These are phyloP conservation scores for Lophura swinhoii DNA, from an alignment of 2,797 vertebrate genomes.

Conservation along the genomic window DNA sequence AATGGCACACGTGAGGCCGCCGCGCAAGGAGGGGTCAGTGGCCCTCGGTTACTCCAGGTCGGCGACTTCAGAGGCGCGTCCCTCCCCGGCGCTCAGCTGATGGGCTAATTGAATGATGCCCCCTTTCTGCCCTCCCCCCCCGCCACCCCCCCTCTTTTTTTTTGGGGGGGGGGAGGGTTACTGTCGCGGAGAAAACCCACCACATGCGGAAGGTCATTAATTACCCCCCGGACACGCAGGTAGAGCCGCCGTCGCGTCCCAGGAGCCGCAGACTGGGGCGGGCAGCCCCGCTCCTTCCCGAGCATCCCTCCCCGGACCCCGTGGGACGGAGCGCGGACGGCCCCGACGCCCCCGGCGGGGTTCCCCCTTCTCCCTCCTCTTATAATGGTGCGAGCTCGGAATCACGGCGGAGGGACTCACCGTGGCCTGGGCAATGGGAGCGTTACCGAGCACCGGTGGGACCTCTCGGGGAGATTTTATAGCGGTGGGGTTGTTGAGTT, in stretches of 20 bases:
- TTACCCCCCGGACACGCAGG: slow-evolving; percentile 63
- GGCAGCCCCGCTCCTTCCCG: background rate
- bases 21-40: slow-evolving; percentile 76
- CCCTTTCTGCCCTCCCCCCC: background rate
- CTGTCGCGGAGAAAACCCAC: slow-evolving; percentile 73
- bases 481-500: slow-evolving; percentile 14
- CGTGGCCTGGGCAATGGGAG: slow-evolving; percentile 81
- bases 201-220: slow-evolving; percentile 81
- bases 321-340: background rate
- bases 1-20: slow-evolving; percentile 52
- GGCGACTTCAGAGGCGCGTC: slow-evolving; percentile 69
- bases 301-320: no score
- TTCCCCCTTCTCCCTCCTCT: background rate
- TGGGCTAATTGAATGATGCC: slow-evolving; percentile 82
- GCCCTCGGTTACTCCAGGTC: slow-evolving; percentile 71
- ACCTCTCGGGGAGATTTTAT: slow-evolving; percentile 81
- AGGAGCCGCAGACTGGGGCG: no score
- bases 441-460: slow-evolving; percentile 78
- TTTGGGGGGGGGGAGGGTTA: no score
- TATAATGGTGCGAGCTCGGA: background rate
- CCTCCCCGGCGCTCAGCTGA: slow-evolving; percentile 72
- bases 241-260: background rate
- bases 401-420: slow-evolving; percentile 83
- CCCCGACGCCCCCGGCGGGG: background rate
- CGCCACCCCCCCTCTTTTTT: background rate